A percentile compares a stretch with the other conserved stretches of the same genome.
phyloP scores from a whole-genome alignment of 2,888 invertebrate genomes.

The Volucella bombylans region DNA sequence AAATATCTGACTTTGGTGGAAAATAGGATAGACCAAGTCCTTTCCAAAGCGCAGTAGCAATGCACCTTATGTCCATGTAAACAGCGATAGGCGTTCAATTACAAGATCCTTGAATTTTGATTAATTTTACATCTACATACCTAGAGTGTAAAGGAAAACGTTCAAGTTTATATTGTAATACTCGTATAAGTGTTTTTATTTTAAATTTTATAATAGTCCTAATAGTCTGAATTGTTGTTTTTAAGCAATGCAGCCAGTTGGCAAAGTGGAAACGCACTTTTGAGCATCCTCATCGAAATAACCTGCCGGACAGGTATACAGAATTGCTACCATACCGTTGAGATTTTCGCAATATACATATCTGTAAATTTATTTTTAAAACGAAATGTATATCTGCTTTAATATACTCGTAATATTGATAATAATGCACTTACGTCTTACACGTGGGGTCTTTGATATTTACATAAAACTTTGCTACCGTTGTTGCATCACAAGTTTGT shows the following conservation, averaged over 20 bases:
- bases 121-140: too few species aligned
- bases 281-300: not conserved
- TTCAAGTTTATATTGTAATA: too few species aligned
- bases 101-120: too few species aligned
- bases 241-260: not conserved
- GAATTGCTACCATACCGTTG: not conserved
- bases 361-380: conserved; percentile 2
- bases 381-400: not conserved
- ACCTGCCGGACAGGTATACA: not conserved
- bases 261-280: not conserved
- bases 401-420: not conserved
- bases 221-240: not conserved
- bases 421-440: conserved; percentile 4
- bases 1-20: too few species aligned
- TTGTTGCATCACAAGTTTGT: not conserved
- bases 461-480: not conserved
- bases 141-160: too few species aligned
- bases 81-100: too few species aligned
- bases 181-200: not conserved
- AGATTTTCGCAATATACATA: conserved; percentile 35
- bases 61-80: too few species aligned
- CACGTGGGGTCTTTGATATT: conserved; percentile 8
- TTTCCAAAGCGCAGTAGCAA: too few species aligned
- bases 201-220: not conserved
- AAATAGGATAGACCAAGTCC: too few species aligned